Evolutionary conservation across 2,888 invertebrate genomes (phyloP).

Genomic region (Elaeidobius kamerunicus): DNA sequence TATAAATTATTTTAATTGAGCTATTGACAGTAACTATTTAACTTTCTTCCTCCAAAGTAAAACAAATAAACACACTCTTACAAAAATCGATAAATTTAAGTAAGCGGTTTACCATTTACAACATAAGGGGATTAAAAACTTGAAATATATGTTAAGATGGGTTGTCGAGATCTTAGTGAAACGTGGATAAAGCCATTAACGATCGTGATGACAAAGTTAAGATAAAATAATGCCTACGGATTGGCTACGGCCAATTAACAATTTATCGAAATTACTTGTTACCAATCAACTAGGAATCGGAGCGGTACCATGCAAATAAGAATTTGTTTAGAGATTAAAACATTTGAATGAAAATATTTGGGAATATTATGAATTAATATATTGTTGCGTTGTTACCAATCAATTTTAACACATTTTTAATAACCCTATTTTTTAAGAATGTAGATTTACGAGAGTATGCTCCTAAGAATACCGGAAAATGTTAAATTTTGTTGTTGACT

Average conservation of each 20-base stretch:
- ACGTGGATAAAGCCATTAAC: slow-evolving; percentile 26
- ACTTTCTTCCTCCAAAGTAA: no score
- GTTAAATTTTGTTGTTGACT: no score
- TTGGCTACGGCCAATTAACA: slow-evolving; percentile 23
- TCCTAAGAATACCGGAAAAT: no score
- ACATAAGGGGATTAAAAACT: slow-evolving; percentile 12
- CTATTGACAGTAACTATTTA: no score
- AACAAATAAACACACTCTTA: neutral
- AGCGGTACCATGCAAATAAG: neutral
- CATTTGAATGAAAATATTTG: no score
- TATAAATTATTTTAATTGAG: no score
- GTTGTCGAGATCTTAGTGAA: slow-evolving; percentile 17
- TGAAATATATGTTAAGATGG: slow-evolving; percentile 17
- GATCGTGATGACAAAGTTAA: slow-evolving; percentile 26
- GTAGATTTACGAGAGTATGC: no score
- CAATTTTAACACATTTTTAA: no score
- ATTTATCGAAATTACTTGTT: slow-evolving; percentile 24
- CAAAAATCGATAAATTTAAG: slow-evolving; percentile 5
- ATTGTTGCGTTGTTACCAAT: no score
- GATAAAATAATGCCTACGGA: slow-evolving; percentile 17
- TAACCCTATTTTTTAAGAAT: no score
- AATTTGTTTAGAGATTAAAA: no score
- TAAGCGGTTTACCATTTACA: slow-evolving; percentile 17
- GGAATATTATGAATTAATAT: no score
- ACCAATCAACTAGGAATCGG: slow-evolving; percentile 16